phyloP scores from a whole-genome alignment of 2,888 invertebrate species.

The Bedellia somnulentella region DNA sequence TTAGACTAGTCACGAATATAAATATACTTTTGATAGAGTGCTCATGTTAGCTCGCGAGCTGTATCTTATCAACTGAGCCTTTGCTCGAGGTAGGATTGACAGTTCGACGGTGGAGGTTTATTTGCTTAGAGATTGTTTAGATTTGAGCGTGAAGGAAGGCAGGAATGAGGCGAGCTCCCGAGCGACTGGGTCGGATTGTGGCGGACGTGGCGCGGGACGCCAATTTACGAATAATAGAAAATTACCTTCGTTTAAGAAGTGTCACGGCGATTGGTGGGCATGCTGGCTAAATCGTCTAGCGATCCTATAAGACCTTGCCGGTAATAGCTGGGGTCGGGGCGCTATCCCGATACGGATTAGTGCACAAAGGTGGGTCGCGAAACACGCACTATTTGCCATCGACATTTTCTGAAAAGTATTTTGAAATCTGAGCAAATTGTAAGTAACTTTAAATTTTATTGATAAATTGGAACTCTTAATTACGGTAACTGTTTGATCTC shows the following conservation, averaged over 20 bases:
- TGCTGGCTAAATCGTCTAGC: slow-evolving; percentile 52
- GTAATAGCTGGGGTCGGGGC: slow-evolving; percentile 44
- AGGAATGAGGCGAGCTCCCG: slow-evolving; percentile 40
- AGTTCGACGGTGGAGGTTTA: slow-evolving; percentile 25
- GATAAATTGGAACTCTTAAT: too few species aligned
- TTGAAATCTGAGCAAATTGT: too few species aligned
- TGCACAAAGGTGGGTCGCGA: slow-evolving; percentile 26
- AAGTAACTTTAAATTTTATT: too few species aligned
- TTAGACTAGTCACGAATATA: not conserved
- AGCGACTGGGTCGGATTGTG: slow-evolving; percentile 38
- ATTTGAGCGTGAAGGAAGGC: slow-evolving; percentile 27
- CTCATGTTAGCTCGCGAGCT: slow-evolving; percentile 26
- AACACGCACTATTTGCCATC: too few species aligned
- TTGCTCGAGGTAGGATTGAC: slow-evolving; percentile 25
- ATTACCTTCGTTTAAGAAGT: slow-evolving; percentile 61
- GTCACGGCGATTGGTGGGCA: slow-evolving; percentile 56
- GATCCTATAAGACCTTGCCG: slow-evolving; percentile 49
- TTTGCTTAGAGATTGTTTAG: slow-evolving; percentile 33
- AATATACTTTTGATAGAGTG: not conserved
- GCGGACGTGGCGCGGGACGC: slow-evolving; percentile 45
- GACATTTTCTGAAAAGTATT: too few species aligned
- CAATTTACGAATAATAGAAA: slow-evolving; percentile 61
- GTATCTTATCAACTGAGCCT: slow-evolving; percentile 47
- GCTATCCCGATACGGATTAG: slow-evolving; percentile 25
- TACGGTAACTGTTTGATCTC: too few species aligned